Evolutionary conservation across 2,888 invertebrate species (phyloP).

Genomic region (Dynastes grantii): DNA sequence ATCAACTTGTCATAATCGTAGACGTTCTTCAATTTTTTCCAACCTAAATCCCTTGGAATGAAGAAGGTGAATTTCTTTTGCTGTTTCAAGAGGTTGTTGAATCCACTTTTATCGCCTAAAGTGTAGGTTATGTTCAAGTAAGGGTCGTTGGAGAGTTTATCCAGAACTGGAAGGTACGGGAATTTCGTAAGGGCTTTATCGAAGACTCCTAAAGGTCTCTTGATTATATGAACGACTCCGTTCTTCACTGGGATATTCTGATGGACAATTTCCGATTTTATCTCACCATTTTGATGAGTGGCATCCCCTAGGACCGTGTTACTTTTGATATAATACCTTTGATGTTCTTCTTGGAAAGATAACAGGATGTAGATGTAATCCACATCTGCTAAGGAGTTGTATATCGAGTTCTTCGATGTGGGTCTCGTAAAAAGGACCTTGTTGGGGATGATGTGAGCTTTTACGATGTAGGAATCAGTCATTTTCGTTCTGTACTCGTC

Average conservation of each 20-base stretch:
- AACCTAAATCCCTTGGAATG: slow-evolving; percentile 89
- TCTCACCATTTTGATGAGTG: slow-evolving; percentile 84
- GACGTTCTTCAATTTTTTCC: slow-evolving; percentile 74
- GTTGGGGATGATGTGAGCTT: slow-evolving; percentile 89
- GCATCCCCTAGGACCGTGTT: slow-evolving; percentile 84
- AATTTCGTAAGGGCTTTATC: slow-evolving; percentile 88
- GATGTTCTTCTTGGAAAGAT: slow-evolving; percentile 78
- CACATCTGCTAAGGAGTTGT: slow-evolving; percentile 84
- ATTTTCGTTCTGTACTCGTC: slow-evolving; percentile 76
- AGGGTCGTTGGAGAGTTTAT: slow-evolving; percentile 87
- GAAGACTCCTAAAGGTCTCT: slow-evolving; percentile 89
- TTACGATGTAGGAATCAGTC: slow-evolving; percentile 86
- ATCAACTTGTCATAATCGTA: slow-evolving; percentile 70
- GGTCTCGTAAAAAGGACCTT: slow-evolving; percentile 89
- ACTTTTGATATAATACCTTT: slow-evolving; percentile 83
- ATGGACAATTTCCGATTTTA: slow-evolving; percentile 86
- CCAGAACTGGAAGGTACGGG: slow-evolving; percentile 86
- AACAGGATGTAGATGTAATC: slow-evolving; percentile 87
- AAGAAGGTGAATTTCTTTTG: slow-evolving; percentile 88
- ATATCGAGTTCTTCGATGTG: slow-evolving; percentile 80
- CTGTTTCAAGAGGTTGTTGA: slow-evolving; percentile 78
- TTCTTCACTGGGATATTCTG: slow-evolving; percentile 93
- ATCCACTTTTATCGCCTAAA: slow-evolving; percentile 81
- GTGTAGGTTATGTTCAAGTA: slow-evolving; percentile 85
- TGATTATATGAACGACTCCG: slow-evolving; percentile 93